Percentiles rank a stretch among this genome's conserved stretches.
Conservation (phyloP, 2,888 invertebrate genomes). For the Harpalus rufipes region DNA sequence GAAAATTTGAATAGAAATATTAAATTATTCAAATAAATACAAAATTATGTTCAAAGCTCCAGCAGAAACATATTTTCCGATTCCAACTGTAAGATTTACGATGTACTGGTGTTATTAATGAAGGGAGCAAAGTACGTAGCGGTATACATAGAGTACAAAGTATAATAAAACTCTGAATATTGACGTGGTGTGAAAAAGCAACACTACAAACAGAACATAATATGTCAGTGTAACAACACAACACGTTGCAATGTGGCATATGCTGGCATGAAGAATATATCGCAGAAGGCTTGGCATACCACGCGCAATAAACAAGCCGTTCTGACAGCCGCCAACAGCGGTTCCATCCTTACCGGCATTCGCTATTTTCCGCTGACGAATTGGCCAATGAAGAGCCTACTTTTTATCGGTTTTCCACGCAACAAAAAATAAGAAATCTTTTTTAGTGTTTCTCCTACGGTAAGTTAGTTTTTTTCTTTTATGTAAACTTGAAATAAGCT, state of each 20-base stretch:
- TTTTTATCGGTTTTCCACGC: conserved; percentile 57
- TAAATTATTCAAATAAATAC: background rate
- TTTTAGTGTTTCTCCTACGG: conserved; percentile 44
- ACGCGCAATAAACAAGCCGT: conserved; percentile 38
- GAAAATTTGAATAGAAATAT: too few species aligned
- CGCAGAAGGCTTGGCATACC: conserved; percentile 32
- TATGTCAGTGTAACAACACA: conserved; percentile 38
- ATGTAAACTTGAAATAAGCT: conserved; percentile 64
- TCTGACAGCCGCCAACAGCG: conserved; percentile 48
- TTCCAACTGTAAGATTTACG: background rate
- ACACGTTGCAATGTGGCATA: conserved; percentile 24
- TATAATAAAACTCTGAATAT: conserved; percentile 32
- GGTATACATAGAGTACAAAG: background rate
- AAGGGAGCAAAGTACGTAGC: conserved; percentile 23
- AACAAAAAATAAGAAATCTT: conserved; percentile 60
- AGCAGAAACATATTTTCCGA: conserved; percentile 7
- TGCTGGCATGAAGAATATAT: conserved; percentile 38
- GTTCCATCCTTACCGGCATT: conserved; percentile 32
- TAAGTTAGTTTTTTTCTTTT: conserved; percentile 59
- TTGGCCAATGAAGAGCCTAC: conserved; percentile 58
- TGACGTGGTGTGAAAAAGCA: conserved; percentile 22
- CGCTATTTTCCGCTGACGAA: conserved; percentile 58
- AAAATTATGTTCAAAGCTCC: background rate
- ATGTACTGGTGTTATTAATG: conserved; percentile 26
- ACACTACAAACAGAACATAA: conserved; percentile 23